Conservation (phyloP, 2,797 vertebrate species). For the Apogon talboti region DNA sequence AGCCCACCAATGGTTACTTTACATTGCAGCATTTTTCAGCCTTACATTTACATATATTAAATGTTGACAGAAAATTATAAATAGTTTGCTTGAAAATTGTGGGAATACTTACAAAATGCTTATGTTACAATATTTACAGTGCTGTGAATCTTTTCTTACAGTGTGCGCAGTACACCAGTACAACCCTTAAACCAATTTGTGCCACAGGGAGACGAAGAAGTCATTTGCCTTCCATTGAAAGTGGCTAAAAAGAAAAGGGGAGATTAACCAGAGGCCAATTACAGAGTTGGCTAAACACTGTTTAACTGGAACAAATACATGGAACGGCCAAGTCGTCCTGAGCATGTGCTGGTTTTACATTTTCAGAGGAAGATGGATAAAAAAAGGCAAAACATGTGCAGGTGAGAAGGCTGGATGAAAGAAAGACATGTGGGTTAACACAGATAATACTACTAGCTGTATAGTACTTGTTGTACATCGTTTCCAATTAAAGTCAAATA, state of each 20-base stretch:
- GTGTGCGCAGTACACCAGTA: conserved; percentile 5
- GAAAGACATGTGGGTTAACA: not conserved
- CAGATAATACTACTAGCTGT: not conserved
- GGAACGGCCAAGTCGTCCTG: conserved; percentile 46
- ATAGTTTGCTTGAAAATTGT: conserved; percentile 1
- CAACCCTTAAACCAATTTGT: conserved; percentile 65
- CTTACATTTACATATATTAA: not conserved
- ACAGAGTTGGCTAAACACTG: conserved; percentile 76
- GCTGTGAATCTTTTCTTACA: conserved; percentile 18
- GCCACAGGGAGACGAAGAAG: conserved; percentile 60
- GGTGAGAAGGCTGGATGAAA: conserved; percentile 25
- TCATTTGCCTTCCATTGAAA: conserved; percentile 71
- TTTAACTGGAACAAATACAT: conserved; percentile 74
- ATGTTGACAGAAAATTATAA: not conserved
- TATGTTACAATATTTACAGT: conserved; percentile 20
- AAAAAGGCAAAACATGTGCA: conserved; percentile 13
- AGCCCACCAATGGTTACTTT: not conserved
- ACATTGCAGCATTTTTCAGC: conserved; percentile 11
- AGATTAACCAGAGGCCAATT: conserved; percentile 79
- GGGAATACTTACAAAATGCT: conserved; percentile 13
- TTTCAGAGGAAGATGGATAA: conserved; percentile 42
- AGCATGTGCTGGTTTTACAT: conserved; percentile 54
- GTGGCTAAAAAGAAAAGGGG: conserved; percentile 71
- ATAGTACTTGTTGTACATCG: not conserved
- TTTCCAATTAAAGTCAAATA: not conserved